These are phyloP conservation scores for Papilio polytes DNA, from an alignment of 1,140 invertebrate species.

Conservation along the genomic window DNA sequence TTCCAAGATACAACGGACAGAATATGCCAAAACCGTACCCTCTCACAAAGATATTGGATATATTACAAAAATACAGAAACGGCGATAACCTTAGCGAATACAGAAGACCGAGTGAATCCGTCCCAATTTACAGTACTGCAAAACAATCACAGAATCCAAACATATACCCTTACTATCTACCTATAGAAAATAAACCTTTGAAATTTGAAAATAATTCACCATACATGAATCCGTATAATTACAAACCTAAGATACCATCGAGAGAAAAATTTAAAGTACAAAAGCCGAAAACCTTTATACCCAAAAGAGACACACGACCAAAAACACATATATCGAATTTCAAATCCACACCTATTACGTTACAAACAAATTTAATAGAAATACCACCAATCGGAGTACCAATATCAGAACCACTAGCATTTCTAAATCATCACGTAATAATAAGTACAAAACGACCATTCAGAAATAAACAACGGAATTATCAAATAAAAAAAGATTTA, in stretches of 20 bases:
- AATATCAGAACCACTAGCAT: slow-evolving; percentile 53
- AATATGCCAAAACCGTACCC: slow-evolving; percentile 41
- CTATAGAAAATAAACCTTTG: neutral
- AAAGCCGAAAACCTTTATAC: neutral
- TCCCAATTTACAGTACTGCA: neutral
- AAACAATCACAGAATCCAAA: neutral
- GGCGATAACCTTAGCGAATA: slow-evolving; percentile 17
- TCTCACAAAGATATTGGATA: slow-evolving; percentile 63
- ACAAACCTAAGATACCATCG: neutral
- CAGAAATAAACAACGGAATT: slow-evolving; percentile 6
- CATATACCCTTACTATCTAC: neutral
- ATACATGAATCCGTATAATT: neutral
- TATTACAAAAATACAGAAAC: slow-evolving; percentile 64
- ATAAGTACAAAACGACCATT: slow-evolving; percentile 49
- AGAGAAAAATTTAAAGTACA: neutral
- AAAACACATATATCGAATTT: neutral
- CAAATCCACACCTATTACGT: slow-evolving; percentile 48
- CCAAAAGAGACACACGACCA: slow-evolving; percentile 16
- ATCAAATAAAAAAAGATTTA: slow-evolving; percentile 9
- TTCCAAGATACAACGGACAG: slow-evolving; percentile 19
- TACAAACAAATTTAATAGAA: slow-evolving; percentile 72
- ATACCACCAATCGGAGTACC: slow-evolving; percentile 65
- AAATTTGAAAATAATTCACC: neutral
- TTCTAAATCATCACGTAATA: slow-evolving; percentile 67
- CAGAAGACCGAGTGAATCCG: neutral